These are phyloP conservation scores for Beroe forskalii DNA, from an alignment of 37 sponge, comb jelly and placozoan species.

Conservation along the genomic window DNA sequence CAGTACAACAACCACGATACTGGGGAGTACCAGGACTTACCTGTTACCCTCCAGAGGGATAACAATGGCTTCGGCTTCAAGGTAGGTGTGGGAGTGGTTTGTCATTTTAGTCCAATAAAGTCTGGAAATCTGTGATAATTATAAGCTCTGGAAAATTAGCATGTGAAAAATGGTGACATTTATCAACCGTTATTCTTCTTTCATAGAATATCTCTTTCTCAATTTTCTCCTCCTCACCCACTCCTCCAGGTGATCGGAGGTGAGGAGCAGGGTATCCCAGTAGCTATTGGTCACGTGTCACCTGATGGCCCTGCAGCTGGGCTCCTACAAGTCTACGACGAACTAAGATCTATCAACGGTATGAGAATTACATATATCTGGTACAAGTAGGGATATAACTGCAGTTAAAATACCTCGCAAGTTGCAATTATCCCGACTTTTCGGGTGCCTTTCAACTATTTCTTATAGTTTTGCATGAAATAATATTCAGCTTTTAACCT, in stretches of 20 bases:
- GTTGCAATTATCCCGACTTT: no score
- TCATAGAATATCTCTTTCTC: no score
- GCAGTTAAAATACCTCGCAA: no score
- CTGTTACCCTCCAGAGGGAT: conserved; percentile 4
- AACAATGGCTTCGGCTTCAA: conserved; percentile 58
- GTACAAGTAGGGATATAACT: no score
- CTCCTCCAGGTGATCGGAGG: conserved; percentile 58
- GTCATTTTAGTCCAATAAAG: background rate
- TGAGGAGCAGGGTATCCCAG: conserved; percentile 70
- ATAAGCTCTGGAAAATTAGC: no score
- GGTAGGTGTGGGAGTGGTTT: background rate
- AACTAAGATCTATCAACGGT: conserved; percentile 48
- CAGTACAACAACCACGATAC: background rate
- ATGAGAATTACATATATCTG: no score
- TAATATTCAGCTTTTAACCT: no score
- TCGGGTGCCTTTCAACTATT: no score
- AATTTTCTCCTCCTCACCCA: no score
- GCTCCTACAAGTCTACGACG: conserved; percentile 37
- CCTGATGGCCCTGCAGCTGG: conserved; percentile 56
- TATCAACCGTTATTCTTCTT: no score
- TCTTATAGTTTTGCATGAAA: no score
- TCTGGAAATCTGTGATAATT: background rate
- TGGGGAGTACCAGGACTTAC: conserved; percentile 29
- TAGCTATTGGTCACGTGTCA: conserved; percentile 40
- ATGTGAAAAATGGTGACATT: no score